Base-by-base conservation (phyloP, 2,888 invertebrate species). In the Perdita meconis region DNA sequence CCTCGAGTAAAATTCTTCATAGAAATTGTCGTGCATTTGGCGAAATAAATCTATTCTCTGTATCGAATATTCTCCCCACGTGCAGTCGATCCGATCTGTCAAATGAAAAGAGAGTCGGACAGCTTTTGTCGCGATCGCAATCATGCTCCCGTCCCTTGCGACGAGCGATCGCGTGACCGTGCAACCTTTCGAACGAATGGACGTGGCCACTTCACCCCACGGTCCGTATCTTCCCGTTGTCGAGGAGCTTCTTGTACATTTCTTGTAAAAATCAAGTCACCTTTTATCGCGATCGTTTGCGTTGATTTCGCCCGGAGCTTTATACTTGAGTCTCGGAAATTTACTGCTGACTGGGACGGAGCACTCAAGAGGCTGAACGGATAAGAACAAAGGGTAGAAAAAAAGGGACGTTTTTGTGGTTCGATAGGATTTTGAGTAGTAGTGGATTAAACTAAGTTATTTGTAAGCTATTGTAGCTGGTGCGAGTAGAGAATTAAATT, bases 211-310 rank as follows among this genome's bases (percentile, higher is more conserved):
- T 61, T 73, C 36, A 40, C 44, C 50, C 34, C 19, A 16, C 47
- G 10, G 19, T n/a, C 36, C 68, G 44, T 57, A 60, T 60, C 65
- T 66, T 2, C 36, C 2, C 12, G 38, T n/a, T 22, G 34, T 60
- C 68, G 53, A 69, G 59, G 13, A 12, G 10, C 40, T 42, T n/a
- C 36, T 56, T 55, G 61, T 63, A 42, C 51, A 19, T 50, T 57
- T 13, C 44, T 77, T 57, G 65, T 60, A 65, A 75, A 69, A 78
- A 78, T 78, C 75, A 50, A 74, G 50, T 40, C 65, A 53, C 53
- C 60, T 30, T 50, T 78, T 78, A 78, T 78, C 75, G 24, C 51
- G 65, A 59, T 73, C 73, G 40, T 61, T 59, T 44, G 42, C 60
- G 16, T 56, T 40, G 72, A 73, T 66, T 72, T 55, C 56, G 75